Percentiles rank a stretch among this genome's conserved stretches.
phyloP scores from a whole-genome alignment of 1,140 invertebrate genomes.

The Thaumatotibia leucotreta region DNA sequence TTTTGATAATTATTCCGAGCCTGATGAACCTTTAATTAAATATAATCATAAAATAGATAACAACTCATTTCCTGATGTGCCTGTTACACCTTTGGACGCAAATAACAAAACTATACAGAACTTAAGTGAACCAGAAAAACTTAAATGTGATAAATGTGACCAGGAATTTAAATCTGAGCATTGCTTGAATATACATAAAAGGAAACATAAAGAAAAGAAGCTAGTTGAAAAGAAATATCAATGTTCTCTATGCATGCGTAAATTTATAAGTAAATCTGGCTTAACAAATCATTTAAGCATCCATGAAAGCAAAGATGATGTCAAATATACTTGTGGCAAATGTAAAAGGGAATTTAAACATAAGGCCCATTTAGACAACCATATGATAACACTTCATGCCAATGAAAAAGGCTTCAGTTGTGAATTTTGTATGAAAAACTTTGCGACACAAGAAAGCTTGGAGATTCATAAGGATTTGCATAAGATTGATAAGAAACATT shows the following conservation, averaged over 20 bases:
- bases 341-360: conserved; percentile 70
- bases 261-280: conserved; percentile 58
- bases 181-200: conserved; percentile 19
- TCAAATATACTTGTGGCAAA: conserved; percentile 51
- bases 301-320: conserved; percentile 51
- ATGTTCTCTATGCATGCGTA: conserved; percentile 69
- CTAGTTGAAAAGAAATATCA: conserved; percentile 34
- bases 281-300: conserved; percentile 67
- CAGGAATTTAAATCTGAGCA: conserved; percentile 23
- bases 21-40: neutral
- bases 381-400: conserved; percentile 59
- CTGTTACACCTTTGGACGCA: neutral
- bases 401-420: conserved; percentile 54
- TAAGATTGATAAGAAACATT: conserved; percentile 76
- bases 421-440: conserved; percentile 50
- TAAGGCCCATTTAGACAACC: conserved; percentile 69
- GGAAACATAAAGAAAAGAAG: conserved; percentile 23
- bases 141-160: conserved; percentile 1
- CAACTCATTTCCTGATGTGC: neutral
- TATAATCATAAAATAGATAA: neutral
- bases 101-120: neutral
- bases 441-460: conserved; percentile 49
- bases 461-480: conserved; percentile 63
- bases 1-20: neutral
- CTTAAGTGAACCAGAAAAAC: neutral